These are phyloP conservation scores for Austrolebias charrua DNA, from an alignment of 2,797 vertebrate genomes.

Conservation along the genomic window DNA sequence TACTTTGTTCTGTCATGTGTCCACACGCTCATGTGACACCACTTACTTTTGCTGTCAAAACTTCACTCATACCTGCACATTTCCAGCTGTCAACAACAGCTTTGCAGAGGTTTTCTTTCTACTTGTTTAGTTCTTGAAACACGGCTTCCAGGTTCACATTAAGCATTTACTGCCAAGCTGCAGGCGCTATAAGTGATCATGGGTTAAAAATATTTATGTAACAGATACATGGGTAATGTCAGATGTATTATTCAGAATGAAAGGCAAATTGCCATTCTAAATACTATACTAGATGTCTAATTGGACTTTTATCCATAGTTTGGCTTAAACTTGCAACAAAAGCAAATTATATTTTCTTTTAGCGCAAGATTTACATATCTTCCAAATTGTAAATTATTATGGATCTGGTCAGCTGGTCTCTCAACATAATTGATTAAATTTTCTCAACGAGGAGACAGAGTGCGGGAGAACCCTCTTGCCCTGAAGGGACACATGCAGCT, in stretches of 20 bases:
- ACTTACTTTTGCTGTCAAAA: slow-evolving; percentile 29
- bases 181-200: not conserved
- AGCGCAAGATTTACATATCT: too few relatives aligned
- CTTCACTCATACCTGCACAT: slow-evolving; percentile 14
- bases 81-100: slow-evolving; percentile 27
- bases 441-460: too few relatives aligned
- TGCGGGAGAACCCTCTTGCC: too few relatives aligned
- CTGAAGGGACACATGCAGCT: too few relatives aligned
- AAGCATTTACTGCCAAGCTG: too few relatives aligned
- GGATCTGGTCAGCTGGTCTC: too few relatives aligned
- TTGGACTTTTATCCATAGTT: not conserved
- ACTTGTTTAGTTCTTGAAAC: slow-evolving; percentile 30
- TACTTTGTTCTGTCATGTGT: slow-evolving; percentile 13
- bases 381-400: too few relatives aligned
- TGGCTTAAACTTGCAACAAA: not conserved
- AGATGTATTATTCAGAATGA: slow-evolving; percentile 4
- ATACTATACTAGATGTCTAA: not conserved
- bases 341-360: too few relatives aligned
- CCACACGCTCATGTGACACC: slow-evolving; percentile 14
- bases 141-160: not conserved
- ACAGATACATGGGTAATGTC: slow-evolving; percentile 19
- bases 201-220: slow-evolving; percentile 35
- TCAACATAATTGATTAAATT: too few relatives aligned
- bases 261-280: not conserved
- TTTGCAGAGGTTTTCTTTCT: slow-evolving; percentile 32